These are phyloP conservation scores for Brachylomia viminalis DNA, from an alignment of 2,888 invertebrate genomes.

Conservation along the genomic window DNA sequence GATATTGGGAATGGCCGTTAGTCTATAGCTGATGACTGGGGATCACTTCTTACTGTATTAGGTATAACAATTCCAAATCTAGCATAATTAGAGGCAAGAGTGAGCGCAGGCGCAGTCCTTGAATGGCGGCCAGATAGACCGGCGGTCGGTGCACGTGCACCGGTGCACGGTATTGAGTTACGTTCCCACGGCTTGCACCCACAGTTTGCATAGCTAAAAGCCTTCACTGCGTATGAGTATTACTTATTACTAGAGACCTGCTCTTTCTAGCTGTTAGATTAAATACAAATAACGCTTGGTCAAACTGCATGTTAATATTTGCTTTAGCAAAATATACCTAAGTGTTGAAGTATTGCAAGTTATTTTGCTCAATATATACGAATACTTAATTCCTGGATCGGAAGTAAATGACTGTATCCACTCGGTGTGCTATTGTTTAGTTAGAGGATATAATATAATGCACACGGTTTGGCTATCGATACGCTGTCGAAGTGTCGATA, in stretches of 20 bases:
- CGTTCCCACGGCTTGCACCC: slow-evolving; percentile 30
- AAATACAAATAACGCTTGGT: background rate
- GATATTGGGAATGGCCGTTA: no score
- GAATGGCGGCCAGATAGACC: slow-evolving; percentile 10
- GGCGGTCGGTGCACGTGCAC: slow-evolving; percentile 34
- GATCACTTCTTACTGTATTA: background rate
- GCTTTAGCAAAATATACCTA: background rate
- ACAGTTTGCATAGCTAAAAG: slow-evolving; percentile 1
- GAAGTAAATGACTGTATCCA: background rate
- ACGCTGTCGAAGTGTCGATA: background rate
- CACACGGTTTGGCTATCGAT: background rate
- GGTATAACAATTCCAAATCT: background rate
- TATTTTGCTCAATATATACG: background rate
- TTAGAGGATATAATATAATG: background rate
- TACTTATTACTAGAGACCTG: background rate
- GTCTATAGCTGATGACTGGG: no score
- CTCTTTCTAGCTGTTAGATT: background rate
- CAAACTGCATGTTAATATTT: background rate
- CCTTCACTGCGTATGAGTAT: background rate
- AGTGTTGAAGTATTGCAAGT: background rate
- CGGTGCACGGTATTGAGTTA: slow-evolving; percentile 29
- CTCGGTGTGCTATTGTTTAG: background rate
- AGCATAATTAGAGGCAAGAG: slow-evolving; percentile 7
- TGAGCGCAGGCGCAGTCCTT: slow-evolving; percentile 38
- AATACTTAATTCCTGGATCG: background rate